These are phyloP conservation scores for Quadroppia sp. DNA, from an alignment of 2,888 invertebrate species.

Conservation along the genomic window DNA sequence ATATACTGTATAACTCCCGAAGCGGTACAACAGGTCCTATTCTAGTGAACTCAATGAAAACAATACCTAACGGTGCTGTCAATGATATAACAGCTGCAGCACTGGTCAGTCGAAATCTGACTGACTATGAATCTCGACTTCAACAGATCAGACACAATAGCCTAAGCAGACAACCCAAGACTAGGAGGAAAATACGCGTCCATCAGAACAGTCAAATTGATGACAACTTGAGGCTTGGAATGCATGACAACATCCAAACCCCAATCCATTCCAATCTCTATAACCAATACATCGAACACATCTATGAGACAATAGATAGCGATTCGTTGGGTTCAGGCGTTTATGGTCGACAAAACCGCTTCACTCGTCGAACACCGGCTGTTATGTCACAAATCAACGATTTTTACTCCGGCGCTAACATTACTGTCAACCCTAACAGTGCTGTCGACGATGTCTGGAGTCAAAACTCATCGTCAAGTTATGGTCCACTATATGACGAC, in stretches of 20 bases:
- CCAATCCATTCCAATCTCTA: constrained; percentile 11
- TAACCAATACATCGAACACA: constrained; percentile 56
- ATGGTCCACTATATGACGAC: constrained; percentile 46
- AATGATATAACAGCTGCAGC: constrained; percentile 9
- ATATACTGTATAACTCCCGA: constrained; percentile 31
- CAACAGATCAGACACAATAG: constrained; percentile 27
- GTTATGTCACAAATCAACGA: constrained; percentile 25
- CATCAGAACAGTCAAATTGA: neutral
- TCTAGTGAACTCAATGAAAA: constrained; percentile 27
- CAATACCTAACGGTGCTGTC: constrained; percentile 19
- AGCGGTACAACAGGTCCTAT: constrained; percentile 23
- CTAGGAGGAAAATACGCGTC: neutral
- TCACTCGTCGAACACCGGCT: constrained; percentile 42
- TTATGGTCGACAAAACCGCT: constrained; percentile 32
- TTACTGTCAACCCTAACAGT: neutral
- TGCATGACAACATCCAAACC: neutral
- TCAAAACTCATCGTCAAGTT: constrained; percentile 47
- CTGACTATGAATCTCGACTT: constrained; percentile 23
- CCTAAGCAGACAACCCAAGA: constrained; percentile 12
- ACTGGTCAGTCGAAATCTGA: constrained; percentile 6
- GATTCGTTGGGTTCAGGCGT: constrained; percentile 45
- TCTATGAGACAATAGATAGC: constrained; percentile 48
- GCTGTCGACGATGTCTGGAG: constrained; percentile 44
- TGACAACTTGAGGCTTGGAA: neutral
- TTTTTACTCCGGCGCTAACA: constrained; percentile 39